Base-by-base conservation (phyloP, 1,140 invertebrate species). In the Drosophila lacteicornis region DNA sequence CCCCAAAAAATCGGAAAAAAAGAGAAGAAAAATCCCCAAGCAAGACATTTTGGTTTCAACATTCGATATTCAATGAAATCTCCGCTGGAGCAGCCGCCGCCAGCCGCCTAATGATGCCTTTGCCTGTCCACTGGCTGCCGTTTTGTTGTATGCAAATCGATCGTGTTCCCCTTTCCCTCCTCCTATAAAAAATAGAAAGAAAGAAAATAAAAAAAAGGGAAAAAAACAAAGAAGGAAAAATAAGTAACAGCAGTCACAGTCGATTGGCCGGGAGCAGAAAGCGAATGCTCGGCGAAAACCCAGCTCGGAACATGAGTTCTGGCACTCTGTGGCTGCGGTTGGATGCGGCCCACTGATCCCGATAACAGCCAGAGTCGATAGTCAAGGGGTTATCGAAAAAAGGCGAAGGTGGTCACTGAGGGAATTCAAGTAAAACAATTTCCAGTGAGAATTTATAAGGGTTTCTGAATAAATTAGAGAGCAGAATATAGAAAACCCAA, bases 121-220 rank as follows among this genome's bases (percentile, higher is more conserved):
- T 46, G 47, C 50, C 49, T 55, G 67, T 46, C 59, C 50, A 58
- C 43, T 38, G 27, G 51, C 63, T 58, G 56, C 56, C 22, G n/a
- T 55, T 67, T 67, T 77, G 15, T 61, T 78, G 51, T 69, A 78
- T 78, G 75, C 75, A 78, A 78, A 78, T 78, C 67, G 75, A 73
- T 74, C 53, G 56, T 78, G 65, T 66, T 13, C 22, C 47, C 56
- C 36, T 9, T 17, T 17, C 53, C 17, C 11, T 9, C 30, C 2
- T 2, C 59, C 27, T 7, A 11, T 56, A 15, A 27, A 50, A 50
- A 15, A n/a, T 13, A 40, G 19, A 22, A 5, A 9, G 2, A 56
- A 63, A 40, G 38, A 45, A 38, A 67, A 66, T 30, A 38, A 30
- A 19, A 25, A 25, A 47, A 49, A 9, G 4, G 12, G 6, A 49